These are phyloP conservation scores for Gastracanthus pulcherrimus DNA, from an alignment of 2,888 invertebrate genomes.

Conservation along the genomic window DNA sequence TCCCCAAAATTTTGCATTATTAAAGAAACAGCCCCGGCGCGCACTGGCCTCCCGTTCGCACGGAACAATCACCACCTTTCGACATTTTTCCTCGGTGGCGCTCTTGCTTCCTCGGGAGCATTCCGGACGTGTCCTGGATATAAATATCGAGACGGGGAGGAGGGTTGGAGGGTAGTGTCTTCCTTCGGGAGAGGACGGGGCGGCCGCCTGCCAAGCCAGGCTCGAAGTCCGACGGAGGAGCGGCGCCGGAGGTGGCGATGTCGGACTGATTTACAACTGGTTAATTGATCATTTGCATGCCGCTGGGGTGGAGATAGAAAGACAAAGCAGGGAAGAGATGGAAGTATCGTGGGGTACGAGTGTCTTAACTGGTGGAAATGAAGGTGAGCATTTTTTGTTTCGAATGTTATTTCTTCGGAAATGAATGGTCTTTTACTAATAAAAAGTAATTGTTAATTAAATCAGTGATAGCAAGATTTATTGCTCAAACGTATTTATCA, in stretches of 20 bases:
- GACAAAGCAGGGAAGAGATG: too few relatives aligned
- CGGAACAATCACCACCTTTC: constrained; percentile 43
- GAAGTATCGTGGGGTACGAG: too few relatives aligned
- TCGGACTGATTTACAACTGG: constrained; percentile 71
- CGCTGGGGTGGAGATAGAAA: constrained; percentile 37
- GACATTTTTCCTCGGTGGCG: constrained; percentile 49
- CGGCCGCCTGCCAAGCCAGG: background rate
- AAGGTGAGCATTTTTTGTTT: too few relatives aligned
- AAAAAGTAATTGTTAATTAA: too few relatives aligned
- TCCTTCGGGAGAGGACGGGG: constrained; percentile 51
- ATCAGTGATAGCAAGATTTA: too few relatives aligned
- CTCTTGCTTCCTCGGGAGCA: constrained; percentile 49
- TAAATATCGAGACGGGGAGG: constrained; percentile 67
- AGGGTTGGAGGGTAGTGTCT: constrained; percentile 35
- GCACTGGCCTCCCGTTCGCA: too few relatives aligned
- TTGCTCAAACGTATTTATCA: too few relatives aligned
- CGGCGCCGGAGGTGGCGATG: constrained; percentile 43
- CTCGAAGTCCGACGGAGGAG: background rate
- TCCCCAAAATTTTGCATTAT: constrained; percentile 47
- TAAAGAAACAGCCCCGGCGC: constrained; percentile 37
- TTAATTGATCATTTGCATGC: constrained; percentile 76
- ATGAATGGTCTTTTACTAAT: too few relatives aligned
- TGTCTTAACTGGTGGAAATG: too few relatives aligned
- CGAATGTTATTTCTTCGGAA: too few relatives aligned
- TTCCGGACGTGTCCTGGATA: constrained; percentile 71